These are phyloP conservation scores for Laupala kohalensis DNA, from an alignment of 1,140 invertebrate species.

Conservation along the genomic window DNA sequence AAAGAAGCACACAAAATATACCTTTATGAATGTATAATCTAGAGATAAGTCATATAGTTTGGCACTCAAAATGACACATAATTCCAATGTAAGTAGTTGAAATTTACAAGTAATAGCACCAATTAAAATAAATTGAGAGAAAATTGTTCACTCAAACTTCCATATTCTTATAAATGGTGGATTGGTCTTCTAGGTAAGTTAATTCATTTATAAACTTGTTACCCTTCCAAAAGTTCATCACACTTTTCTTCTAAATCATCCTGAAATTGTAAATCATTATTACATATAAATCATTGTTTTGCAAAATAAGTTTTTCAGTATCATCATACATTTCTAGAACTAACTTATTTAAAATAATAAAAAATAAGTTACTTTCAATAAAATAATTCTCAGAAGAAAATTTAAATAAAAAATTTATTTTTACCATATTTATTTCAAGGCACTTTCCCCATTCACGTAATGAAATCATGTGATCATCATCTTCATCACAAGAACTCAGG, in stretches of 20 bases:
- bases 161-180: too few relatives aligned
- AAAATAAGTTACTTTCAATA: neutral
- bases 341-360: neutral
- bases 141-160: neutral
- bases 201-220: too few relatives aligned
- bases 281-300: neutral
- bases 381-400: slow-evolving; percentile 20
- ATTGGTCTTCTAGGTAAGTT: too few relatives aligned
- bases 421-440: slow-evolving; percentile 53
- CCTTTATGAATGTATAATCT: too few relatives aligned
- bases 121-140: neutral
- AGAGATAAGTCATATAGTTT: too few relatives aligned
- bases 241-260: slow-evolving; percentile 44
- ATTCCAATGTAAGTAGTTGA: neutral
- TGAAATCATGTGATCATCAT: slow-evolving; percentile 79
- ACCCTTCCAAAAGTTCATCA: slow-evolving; percentile 34
- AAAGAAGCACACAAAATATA: too few relatives aligned
- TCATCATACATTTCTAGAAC: neutral
- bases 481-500: slow-evolving; percentile 71
- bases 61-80: too few relatives aligned
- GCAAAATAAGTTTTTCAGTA: neutral
- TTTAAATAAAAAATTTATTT: neutral
- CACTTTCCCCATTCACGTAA: slow-evolving; percentile 86
- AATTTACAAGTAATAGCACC: neutral
- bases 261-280: slow-evolving; percentile 20